phyloP scores from a whole-genome alignment of 2,113 vertebrate genomes.

The Vulpes lagopus region DNA sequence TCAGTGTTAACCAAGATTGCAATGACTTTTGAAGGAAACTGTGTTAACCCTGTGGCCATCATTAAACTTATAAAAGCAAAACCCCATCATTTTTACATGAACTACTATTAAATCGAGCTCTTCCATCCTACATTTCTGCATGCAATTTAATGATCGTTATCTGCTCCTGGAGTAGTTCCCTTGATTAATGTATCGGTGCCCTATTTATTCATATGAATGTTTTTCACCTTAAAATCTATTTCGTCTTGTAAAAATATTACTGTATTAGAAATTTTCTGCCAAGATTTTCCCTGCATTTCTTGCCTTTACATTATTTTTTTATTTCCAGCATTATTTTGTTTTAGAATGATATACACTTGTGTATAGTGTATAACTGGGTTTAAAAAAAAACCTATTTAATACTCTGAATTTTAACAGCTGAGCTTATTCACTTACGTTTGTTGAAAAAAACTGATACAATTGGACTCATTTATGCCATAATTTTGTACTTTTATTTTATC shows the following conservation, averaged over 20 bases:
- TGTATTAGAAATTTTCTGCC: slow-evolving; percentile 23
- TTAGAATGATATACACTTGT: background rate
- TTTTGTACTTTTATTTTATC: background rate
- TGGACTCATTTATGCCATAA: background rate
- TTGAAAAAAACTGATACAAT: background rate
- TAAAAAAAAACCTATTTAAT: slow-evolving; percentile 5
- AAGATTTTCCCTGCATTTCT: slow-evolving; percentile 16
- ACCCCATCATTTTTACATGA: background rate
- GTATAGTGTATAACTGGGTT: background rate
- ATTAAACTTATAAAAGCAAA: slow-evolving; percentile 24
- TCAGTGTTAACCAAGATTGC: background rate
- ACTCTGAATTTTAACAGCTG: slow-evolving; percentile 20
- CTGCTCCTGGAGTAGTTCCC: background rate
- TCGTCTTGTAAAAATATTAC: slow-evolving; percentile 46
- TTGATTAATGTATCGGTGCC: slow-evolving; percentile 4
- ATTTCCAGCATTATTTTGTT: slow-evolving; percentile 17
- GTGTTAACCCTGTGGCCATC: background rate
- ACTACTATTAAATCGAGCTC: background rate
- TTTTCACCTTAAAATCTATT: slow-evolving; percentile 37
- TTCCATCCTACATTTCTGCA: background rate
- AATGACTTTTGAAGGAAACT: background rate
- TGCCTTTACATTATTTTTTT: background rate
- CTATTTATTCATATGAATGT: background rate
- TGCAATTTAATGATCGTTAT: background rate
- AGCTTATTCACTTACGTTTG: slow-evolving; percentile 16